Evolutionary conservation across 2,113 vertebrate genomes (phyloP).

Genomic region (Ahaetulla prasina): DNA sequence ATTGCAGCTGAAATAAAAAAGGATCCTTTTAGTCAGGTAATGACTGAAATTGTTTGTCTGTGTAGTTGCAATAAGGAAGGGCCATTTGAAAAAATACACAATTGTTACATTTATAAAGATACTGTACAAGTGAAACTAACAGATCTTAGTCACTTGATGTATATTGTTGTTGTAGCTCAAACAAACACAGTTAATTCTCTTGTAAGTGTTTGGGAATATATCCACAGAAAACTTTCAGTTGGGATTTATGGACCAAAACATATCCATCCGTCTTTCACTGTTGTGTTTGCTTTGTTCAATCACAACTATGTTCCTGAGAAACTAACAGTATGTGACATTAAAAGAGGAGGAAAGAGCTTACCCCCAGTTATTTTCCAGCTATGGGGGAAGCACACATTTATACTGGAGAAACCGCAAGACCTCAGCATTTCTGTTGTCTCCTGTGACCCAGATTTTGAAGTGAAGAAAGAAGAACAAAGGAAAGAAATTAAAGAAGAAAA

Average conservation of each 20-base stretch:
- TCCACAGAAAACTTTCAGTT: slow-evolving; percentile 78
- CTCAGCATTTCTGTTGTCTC: slow-evolving; percentile 73
- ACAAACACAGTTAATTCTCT: slow-evolving; percentile 75
- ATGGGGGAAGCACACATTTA: slow-evolving; percentile 87
- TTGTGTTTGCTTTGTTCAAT: slow-evolving; percentile 80
- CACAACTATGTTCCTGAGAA: slow-evolving; percentile 84
- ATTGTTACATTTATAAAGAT: slow-evolving; percentile 81
- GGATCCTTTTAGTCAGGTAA: slow-evolving; percentile 86
- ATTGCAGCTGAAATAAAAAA: slow-evolving; percentile 82
- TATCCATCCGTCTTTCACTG: slow-evolving; percentile 90
- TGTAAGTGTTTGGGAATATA: slow-evolving; percentile 74
- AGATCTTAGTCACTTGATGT: slow-evolving; percentile 80
- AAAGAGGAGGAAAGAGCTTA: slow-evolving; percentile 74
- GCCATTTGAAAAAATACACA: slow-evolving; percentile 80
- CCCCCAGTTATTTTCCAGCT: slow-evolving; percentile 90
- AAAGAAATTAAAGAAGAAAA: slow-evolving; percentile 79
- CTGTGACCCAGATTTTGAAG: slow-evolving; percentile 76
- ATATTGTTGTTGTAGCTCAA: slow-evolving; percentile 77
- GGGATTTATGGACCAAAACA: slow-evolving; percentile 92
- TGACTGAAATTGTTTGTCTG: slow-evolving; percentile 83
- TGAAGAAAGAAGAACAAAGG: slow-evolving; percentile 72
- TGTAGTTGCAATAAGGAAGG: slow-evolving; percentile 80
- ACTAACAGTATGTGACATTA: slow-evolving; percentile 81
- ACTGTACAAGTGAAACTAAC: slow-evolving; percentile 83
- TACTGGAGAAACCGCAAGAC: slow-evolving; percentile 75